Percentiles rank a stretch among this genome's conserved stretches.
Evolutionary conservation across 2,797 vertebrate species (phyloP).

Genomic region (Scolopax rusticola): DNA sequence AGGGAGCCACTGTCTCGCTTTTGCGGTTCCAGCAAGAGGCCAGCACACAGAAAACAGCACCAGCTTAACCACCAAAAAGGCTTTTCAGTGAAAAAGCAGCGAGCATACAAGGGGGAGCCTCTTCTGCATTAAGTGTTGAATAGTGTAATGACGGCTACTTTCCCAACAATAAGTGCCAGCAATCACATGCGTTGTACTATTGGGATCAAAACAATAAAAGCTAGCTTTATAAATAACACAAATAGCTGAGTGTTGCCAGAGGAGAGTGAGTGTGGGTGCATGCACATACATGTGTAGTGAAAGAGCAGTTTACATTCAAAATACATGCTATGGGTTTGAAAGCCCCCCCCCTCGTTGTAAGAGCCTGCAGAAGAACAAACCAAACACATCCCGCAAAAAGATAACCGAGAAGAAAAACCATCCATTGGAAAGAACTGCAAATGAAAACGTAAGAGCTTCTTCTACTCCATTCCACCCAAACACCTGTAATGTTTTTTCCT

Average conservation of each 20-base stretch:
- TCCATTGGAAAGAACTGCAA: background rate
- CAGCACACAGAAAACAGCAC: background rate
- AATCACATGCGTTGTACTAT: accelerated
- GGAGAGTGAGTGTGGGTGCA: accelerated
- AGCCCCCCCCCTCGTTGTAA: background rate
- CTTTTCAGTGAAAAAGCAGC: background rate
- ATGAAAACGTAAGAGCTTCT: background rate
- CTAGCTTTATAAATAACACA: background rate
- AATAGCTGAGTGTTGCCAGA: background rate
- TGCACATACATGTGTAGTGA: accelerated
- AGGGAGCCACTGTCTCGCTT: constrained; percentile 66
- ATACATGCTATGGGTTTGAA: background rate
- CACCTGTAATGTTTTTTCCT: background rate
- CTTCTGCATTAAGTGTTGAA: background rate
- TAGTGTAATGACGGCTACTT: accelerated
- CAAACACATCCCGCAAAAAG: background rate
- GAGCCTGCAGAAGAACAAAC: background rate
- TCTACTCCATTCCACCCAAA: background rate
- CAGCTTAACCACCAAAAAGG: background rate
- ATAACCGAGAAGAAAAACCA: background rate
- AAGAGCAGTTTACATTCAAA: background rate
- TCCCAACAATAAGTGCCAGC: background rate
- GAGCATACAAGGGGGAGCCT: background rate
- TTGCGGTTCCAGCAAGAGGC: constrained; percentile 35
- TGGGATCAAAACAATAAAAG: constrained; percentile 2